phyloP scores from a whole-genome alignment of 1,140 invertebrate genomes.

The Lamellibrachia luymesi region DNA sequence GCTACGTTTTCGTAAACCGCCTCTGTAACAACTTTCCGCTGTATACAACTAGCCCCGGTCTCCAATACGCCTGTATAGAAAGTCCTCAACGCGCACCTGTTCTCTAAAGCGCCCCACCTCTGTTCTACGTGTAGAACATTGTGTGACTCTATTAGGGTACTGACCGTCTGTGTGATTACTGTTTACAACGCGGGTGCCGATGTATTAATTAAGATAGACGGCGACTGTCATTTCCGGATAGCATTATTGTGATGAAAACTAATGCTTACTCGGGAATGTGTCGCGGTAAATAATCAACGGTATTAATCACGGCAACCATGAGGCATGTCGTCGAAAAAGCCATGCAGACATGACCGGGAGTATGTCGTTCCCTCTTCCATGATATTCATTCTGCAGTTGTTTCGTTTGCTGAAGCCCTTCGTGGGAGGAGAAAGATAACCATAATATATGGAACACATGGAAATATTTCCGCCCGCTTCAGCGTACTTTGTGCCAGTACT shows the following conservation, averaged over 20 bases:
- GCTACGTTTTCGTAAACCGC: too few species aligned
- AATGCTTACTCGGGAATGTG: not conserved
- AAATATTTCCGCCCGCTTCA: too few species aligned
- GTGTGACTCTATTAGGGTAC: not conserved
- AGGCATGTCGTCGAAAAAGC: not conserved
- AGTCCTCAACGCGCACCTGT: too few species aligned
- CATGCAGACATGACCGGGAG: not conserved
- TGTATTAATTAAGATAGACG: not conserved
- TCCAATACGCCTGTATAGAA: too few species aligned
- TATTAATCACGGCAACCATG: not conserved
- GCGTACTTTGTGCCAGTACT: too few species aligned
- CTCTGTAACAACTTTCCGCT: too few species aligned
- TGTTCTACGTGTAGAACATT: not conserved
- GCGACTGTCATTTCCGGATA: not conserved
- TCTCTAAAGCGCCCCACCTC: too few species aligned
- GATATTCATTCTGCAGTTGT: not conserved
- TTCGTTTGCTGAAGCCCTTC: not conserved
- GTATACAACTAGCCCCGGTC: too few species aligned
- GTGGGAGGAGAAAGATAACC: too few species aligned
- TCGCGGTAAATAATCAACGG: not conserved
- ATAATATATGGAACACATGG: too few species aligned
- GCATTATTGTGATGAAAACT: not conserved
- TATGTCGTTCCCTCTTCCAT: not conserved
- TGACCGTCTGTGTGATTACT: not conserved
- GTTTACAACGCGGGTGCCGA: not conserved